Evolutionary conservation across 2,797 vertebrate species (phyloP).

Genomic region (Channallabes apus): DNA sequence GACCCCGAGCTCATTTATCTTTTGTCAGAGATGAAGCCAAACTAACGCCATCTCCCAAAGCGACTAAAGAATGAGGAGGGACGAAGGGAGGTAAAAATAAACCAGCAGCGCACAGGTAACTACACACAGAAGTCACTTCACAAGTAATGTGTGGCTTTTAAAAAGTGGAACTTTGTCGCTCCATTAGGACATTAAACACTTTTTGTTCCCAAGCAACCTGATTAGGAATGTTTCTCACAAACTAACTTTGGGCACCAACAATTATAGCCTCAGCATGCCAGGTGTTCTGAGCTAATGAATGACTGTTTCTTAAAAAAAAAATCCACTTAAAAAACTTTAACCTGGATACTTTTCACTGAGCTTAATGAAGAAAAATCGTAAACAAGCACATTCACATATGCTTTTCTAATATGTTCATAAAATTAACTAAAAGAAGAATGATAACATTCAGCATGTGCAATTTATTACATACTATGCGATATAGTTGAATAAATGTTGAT

Average conservation of each 20-base stretch:
- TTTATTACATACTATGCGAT: neutral
- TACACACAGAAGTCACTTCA: constrained; percentile 81
- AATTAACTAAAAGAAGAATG: neutral
- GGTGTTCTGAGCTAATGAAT: constrained; percentile 44
- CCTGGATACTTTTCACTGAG: neutral
- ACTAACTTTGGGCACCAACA: constrained; percentile 45
- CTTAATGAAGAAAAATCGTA: neutral
- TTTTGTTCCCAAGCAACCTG: constrained; percentile 58
- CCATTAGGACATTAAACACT: constrained; percentile 63
- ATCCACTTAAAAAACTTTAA: neutral
- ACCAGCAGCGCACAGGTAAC: constrained; percentile 82
- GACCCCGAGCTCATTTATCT: constrained; percentile 99
- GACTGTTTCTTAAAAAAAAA: constrained; percentile 14
- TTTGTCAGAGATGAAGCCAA: constrained; percentile 99
- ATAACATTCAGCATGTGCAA: neutral
- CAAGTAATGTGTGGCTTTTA: constrained; percentile 84
- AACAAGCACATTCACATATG: neutral
- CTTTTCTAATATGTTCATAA: neutral
- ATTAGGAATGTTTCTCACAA: constrained; percentile 52
- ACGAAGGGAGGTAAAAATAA: constrained; percentile 93
- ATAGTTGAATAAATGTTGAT: neutral
- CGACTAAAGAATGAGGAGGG: constrained; percentile 95
- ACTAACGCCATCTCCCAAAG: constrained; percentile 92
- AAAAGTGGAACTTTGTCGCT: constrained; percentile 78
- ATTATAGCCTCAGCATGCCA: constrained; percentile 24